A percentile compares a stretch with the other conserved stretches of the same genome.
These are phyloP conservation scores for Seriola dumerili DNA, from an alignment of 2,113 vertebrate genomes.

Conservation along the genomic window DNA sequence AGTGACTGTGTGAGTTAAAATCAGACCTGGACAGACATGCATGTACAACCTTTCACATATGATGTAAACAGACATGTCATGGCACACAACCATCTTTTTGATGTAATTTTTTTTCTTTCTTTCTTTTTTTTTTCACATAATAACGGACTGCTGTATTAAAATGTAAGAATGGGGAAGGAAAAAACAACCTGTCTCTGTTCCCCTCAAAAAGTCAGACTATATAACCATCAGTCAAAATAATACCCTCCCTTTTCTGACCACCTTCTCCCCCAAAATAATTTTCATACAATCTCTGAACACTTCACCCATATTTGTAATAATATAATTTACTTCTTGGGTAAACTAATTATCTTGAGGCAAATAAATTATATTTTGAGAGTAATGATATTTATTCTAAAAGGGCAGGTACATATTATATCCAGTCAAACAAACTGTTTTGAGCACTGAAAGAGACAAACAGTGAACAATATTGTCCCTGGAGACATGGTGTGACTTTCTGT, in stretches of 20 bases:
- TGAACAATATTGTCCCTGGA: conserved; percentile 30
- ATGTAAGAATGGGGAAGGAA: neutral
- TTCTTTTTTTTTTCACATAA: too few species aligned
- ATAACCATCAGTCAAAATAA: neutral
- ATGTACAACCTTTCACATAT: neutral
- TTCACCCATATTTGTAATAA: conserved; percentile 9
- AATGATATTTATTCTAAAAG: conserved; percentile 20
- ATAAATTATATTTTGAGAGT: conserved; percentile 10
- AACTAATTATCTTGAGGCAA: conserved; percentile 32
- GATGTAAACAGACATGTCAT: neutral
- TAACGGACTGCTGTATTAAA: too few species aligned
- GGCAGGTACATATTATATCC: neutral
- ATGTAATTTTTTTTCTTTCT: too few species aligned
- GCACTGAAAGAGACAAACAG: conserved; percentile 3
- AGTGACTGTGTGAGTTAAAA: neutral
- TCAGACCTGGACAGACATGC: neutral
- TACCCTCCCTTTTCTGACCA: neutral
- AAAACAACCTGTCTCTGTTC: neutral
- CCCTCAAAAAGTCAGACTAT: neutral
- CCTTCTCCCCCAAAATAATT: neutral
- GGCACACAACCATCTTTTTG: too few species aligned
- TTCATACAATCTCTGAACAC: neutral
- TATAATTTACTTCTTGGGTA: conserved; percentile 21
- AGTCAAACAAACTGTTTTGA: conserved; percentile 32
- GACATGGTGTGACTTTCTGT: conserved; percentile 30